phyloP scores from a whole-genome alignment of 2,113 vertebrate species.

The Hippocampus comes region DNA sequence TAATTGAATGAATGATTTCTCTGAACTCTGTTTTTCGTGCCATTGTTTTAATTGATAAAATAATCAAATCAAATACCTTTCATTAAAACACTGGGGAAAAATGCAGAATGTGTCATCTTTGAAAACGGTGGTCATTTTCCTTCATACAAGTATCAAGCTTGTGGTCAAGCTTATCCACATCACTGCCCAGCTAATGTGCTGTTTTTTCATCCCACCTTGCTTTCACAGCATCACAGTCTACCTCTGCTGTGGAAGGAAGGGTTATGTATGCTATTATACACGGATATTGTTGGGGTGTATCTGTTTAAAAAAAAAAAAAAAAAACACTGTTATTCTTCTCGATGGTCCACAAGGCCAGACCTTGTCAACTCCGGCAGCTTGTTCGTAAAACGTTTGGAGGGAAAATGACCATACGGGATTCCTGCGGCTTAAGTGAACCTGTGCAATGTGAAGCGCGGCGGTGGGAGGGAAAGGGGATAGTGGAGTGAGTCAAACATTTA shows the following conservation, averaged over 20 bases:
- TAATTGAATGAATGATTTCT: too few relatives aligned
- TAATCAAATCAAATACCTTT: not conserved
- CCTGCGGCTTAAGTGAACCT: slow-evolving; percentile 17
- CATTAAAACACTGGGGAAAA: not conserved
- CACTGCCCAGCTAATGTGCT: not conserved
- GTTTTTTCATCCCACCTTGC: not conserved
- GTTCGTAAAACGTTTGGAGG: slow-evolving; percentile 11
- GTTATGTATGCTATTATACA: too few relatives aligned
- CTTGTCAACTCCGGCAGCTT: slow-evolving; percentile 7
- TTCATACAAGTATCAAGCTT: not conserved
- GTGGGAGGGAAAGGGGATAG: slow-evolving; percentile 32
- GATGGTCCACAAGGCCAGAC: slow-evolving; percentile 19
- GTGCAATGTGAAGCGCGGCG: slow-evolving; percentile 4
- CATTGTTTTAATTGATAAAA: not conserved
- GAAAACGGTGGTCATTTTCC: not conserved
- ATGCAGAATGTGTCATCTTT: too few relatives aligned
- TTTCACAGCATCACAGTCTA: slow-evolving; percentile 6
- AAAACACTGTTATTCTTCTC: not conserved
- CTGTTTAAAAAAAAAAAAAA: not conserved
- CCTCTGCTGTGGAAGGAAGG: too few relatives aligned
- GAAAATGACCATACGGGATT: slow-evolving; percentile 16
- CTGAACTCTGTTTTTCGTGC: not conserved
- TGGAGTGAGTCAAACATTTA: slow-evolving; percentile 41
- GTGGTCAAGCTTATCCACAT: not conserved
- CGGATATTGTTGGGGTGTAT: not conserved